These are phyloP conservation scores for Chrysogorgia sp. DNA, from an alignment of 92 coral and sea anemone species.

Conservation along the genomic window DNA sequence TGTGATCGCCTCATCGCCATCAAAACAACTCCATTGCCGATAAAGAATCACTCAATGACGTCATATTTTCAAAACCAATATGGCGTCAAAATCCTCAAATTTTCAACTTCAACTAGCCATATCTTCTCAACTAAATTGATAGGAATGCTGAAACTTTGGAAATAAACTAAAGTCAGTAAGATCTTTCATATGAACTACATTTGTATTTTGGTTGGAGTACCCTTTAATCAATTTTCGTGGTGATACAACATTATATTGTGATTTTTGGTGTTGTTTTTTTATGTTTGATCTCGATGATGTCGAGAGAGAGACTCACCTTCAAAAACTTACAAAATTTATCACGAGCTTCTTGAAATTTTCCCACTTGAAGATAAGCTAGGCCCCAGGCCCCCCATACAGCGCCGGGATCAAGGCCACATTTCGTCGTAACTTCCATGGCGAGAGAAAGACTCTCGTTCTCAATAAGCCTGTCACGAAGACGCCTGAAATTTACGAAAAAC, in stretches of 20 bases:
- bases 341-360: constrained; percentile 88
- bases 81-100: no score
- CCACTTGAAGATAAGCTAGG: constrained; percentile 87
- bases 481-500: constrained; percentile 52
- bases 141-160: no score
- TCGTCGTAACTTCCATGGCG: constrained; percentile 98
- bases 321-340: constrained; percentile 89
- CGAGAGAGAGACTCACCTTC: constrained; percentile 63
- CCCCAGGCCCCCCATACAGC: constrained; percentile 99
- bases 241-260: no score
- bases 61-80: no score
- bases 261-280: not conserved
- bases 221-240: not conserved
- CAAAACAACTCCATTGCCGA: no score
- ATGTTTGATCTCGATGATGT: not conserved
- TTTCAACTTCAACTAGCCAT: no score
- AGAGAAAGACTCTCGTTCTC: constrained; percentile 88
- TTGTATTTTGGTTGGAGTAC: not conserved
- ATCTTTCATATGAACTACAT: no score
- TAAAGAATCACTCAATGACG: no score
- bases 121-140: no score
- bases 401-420: constrained; percentile 93
- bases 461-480: constrained; percentile 95
- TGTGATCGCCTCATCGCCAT: no score
- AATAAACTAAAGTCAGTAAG: no score